These are phyloP conservation scores for Parnassius glacialis DNA, from an alignment of 2,888 invertebrate genomes.

Conservation along the genomic window DNA sequence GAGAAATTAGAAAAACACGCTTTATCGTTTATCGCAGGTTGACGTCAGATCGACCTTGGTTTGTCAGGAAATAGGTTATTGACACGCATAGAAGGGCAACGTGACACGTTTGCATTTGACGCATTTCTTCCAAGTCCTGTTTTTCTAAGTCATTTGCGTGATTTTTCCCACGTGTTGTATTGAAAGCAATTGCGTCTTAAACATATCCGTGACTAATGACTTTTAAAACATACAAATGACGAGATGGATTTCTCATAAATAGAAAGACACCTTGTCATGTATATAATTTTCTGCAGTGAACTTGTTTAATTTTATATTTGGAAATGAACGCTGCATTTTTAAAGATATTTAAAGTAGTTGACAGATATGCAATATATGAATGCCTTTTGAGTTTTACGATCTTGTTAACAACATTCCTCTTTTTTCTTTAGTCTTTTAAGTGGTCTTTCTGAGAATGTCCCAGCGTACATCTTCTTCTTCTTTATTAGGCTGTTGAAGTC, in stretches of 20 bases:
- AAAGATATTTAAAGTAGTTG: too few relatives aligned
- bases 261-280: too few relatives aligned
- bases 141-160: conserved; percentile 20
- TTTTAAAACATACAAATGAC: background rate
- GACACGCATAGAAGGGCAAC: conserved; percentile 31
- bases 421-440: too few relatives aligned
- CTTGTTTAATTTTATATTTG: too few relatives aligned
- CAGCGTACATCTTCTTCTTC: too few relatives aligned
- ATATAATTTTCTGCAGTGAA: too few relatives aligned
- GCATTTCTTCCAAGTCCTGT: conserved; percentile 22
- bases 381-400: too few relatives aligned
- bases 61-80: conserved; percentile 35
- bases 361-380: too few relatives aligned
- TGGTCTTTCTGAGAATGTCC: too few relatives aligned
- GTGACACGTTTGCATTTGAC: conserved; percentile 26
- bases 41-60: conserved; percentile 43
- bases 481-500: too few relatives aligned
- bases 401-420: too few relatives aligned
- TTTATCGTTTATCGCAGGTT: conserved; percentile 39
- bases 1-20: conserved; percentile 31
- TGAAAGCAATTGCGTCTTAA: conserved; percentile 6
- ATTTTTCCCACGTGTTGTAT: conserved; percentile 12
- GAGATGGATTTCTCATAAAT: background rate
- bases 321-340: too few relatives aligned
- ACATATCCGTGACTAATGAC: background rate